Base-by-base conservation (phyloP, 2,888 invertebrate genomes). In the Xestia sexstrigata region DNA sequence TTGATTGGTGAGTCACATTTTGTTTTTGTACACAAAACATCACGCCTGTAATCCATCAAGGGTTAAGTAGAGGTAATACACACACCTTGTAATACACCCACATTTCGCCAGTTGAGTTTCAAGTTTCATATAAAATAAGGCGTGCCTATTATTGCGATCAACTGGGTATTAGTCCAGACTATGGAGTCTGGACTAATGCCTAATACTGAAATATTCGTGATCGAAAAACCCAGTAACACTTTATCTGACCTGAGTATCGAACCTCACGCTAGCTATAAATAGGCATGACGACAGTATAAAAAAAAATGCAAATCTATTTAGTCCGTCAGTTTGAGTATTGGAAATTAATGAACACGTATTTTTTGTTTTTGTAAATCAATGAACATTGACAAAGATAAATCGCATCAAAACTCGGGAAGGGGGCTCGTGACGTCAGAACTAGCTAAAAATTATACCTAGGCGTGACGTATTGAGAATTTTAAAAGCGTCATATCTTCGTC, bases 1-100 rank as follows among this genome's bases (percentile, higher is more conserved):
- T 94, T 98, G 76, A 98, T 98, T 89, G 98, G 97, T 97, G 86
- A 94, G 95, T 89, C 5, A 17, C 20, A 17, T 35, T 67, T 78
- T 23, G n/a, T 35, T 30, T 62, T 20, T 30, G 1, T 63, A 39
- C 17, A 11, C 62, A 20, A 4, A 35, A 3, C 39, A 63, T 7
- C 15, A 39, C 1, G 15, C 8, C 35, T 42, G 42, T 3, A 42
- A n/a, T 65, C 8, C 65, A 3, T 2, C n/a, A n/a, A 13, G 15
- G 4, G 7, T 26, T 26, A 30, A 15, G 2, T 26, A 30, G 8
- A 60, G 8, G 8, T 35, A 9, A 42, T 42, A 42, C 42, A 42
- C 42, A 42, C 20, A 35, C 9, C 62, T 30, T 4, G 60, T 30
- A 58, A 5, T 60, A 26, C 17, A 26, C 15, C 5, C n/a, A n/a